These are phyloP conservation scores for Ethmia dodecea DNA, from an alignment of 2,888 invertebrate species.

Conservation along the genomic window DNA sequence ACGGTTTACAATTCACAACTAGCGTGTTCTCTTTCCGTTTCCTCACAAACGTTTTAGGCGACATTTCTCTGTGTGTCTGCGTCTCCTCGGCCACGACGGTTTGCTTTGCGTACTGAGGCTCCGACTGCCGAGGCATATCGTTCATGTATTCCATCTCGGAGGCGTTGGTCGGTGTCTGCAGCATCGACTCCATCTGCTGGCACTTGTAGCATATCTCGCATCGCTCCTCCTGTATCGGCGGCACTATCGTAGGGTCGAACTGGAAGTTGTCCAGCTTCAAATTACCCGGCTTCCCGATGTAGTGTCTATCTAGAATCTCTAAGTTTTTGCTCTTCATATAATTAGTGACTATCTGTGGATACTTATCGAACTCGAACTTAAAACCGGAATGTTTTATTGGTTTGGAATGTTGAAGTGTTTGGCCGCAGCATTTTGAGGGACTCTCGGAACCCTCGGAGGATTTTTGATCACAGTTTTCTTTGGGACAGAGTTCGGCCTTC, in stretches of 20 bases:
- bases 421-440: conserved; percentile 65
- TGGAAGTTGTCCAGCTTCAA: conserved; percentile 72
- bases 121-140: conserved; percentile 55
- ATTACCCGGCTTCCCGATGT: conserved; percentile 76
- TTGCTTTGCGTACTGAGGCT: conserved; percentile 61
- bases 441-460: conserved; percentile 40
- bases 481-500: conserved; percentile 31
- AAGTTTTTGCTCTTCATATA: conserved; percentile 87
- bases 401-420: conserved; percentile 76
- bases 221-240: conserved; percentile 62
- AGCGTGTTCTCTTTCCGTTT: conserved; percentile 62
- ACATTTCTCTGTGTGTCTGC: conserved; percentile 29
- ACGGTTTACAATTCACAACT: conserved; percentile 47
- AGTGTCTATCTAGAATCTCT: conserved; percentile 78
- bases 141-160: conserved; percentile 81
- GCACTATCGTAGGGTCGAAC: conserved; percentile 67
- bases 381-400: conserved; percentile 83
- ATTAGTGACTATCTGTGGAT: conserved; percentile 84
- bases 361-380: conserved; percentile 85
- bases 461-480: conserved; percentile 34
- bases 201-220: conserved; percentile 75
- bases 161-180: conserved; percentile 88
- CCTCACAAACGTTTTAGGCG: conserved; percentile 62
- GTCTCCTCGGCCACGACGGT: conserved; percentile 34
- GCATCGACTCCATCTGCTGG: conserved; percentile 72